Base-by-base conservation (phyloP, 2,113 vertebrate genomes). In the Crypturellus undulatus region DNA sequence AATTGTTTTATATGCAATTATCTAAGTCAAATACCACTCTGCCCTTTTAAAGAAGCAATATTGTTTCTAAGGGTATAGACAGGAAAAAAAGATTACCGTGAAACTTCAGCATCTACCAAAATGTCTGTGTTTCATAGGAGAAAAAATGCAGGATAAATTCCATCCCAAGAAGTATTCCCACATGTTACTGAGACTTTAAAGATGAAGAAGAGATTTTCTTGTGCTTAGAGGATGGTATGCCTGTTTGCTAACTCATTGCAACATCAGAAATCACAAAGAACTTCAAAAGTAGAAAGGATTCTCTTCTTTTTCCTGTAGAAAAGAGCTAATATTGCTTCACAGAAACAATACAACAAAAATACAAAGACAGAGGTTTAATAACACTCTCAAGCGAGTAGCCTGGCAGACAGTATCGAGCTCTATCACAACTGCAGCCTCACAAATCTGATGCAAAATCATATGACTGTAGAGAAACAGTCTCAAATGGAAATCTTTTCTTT, bases 261-360 rank as follows among this genome's bases (percentile, higher is more conserved):
- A 25, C 22, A 60, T 30, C 72, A 72, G 28, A 88, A 92, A 88
- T 25, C 47, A 84, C 32, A 34, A 92, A 63, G 38, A 94, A 72
- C 32, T 68, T 59, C 71, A 69, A 78, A 91, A 91, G 85, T 40
- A 72, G 88, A 85, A 12, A 80, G 34, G 34, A 42, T 52, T 38
- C 12, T 68, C 68, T 81, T 86, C 78, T 24, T 87, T 67, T 30
- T 80, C 76, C 4, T 8, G 38, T 88, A 90, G 54, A 25, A 72
- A 80, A 85, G n/a, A 69, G 36, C 18, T 90, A 88, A 84, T 92
- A 75, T 12, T 79, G 42, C 32, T 79, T 81, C 75, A 79, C 58
- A 59, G 76, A 93, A 93, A 79, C 84, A 92, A 94, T 25, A 84
- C 67, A 92, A 40, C 43, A 75, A 81, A 93, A 93, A 95, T 38